Evolutionary conservation across 2,797 vertebrate species (phyloP), one percentile per base, ranked within the genome.

Genomic region (Pantherophis vulpinus): DNA sequence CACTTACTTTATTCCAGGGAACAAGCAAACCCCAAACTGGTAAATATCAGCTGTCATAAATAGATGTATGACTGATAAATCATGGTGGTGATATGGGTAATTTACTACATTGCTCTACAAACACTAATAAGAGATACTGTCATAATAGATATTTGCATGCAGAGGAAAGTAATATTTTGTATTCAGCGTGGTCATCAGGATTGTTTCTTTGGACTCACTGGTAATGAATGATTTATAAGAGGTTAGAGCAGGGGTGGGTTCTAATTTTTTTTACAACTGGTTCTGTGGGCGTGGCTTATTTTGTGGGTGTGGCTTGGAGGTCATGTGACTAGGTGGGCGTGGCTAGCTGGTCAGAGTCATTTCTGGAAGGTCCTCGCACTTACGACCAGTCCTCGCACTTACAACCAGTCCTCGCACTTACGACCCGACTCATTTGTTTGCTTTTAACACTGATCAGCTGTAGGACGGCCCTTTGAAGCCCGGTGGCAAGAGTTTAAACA

Each of bases 141-240:
- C 37, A 91, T 93, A 91, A 91, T 86, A 93, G 83, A 91, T 56
- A 55, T 51, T 88, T 70, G 83, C 83, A 16, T 47, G 37, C 60
- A 87, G 61, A 88, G 55, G 27, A 88, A 87, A 70, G 27, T 66
- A 51, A 47, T 32, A 70, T 87, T 86, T 83, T 83, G 29, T 70
- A 86, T 86, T 86, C 88, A 37, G 51, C 3, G 1, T 88, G 51
- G 32, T 55, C n/a, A 66, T 93, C 63, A 79, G 86, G 63, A 61
- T 88, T 88, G 42, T 60, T 91, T 87, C 10, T 91, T 29, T 42
- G 23, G 56, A 87, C 29, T 56, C 54, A 25, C 37, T 29, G 59
- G 29, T 91, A 91, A 88, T 25, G 90, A 91, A 93, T 83, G 86
- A 88, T 60, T 8, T 12, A 29, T 74, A 18, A 74, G 51, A 87